Evolutionary conservation across 1,140 invertebrate species (phyloP), one percentile per base, ranked within the genome.

Genomic region (Drosophila seguyi): DNA sequence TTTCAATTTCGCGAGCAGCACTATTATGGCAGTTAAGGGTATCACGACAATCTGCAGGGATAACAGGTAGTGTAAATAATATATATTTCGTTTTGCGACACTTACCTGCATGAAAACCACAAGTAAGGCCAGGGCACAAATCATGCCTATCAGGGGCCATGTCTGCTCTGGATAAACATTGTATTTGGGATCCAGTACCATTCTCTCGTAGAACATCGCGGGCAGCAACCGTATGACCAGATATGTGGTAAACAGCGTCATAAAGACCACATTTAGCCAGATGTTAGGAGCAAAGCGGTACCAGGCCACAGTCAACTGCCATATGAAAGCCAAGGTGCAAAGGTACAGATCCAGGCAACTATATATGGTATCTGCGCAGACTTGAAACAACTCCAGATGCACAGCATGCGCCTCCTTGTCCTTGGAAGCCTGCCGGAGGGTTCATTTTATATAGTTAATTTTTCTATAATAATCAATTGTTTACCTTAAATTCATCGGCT

Each of bases 201-300:
- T 10, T 16, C 78, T 81, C 34, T 48, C 72, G 8, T 78, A 88
- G 6, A 88, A 72, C 0, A 81, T 10, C 18, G 47, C 25, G 0
- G 84, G 84, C 39, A 88, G 10, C 3, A 13, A 25, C 0, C 84
- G 73, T 0, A 90, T 0, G 0, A 75, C 41, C 55, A 88, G 34
- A 7, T 88, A 88, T 0, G 18, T 31, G 29, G 73, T 42, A 1
- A 88, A 58, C 0, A 90, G 1, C 0, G 29, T 8, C 48, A 72
- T 75, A 31, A 55, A 88, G 6, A 53, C 61, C 3, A 88, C 53
- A 39, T 72, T 88, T 4, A 81, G 60, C 84, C 84, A 88, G 0
- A 55, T 34, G 1, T 44, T 0, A 4, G 71, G 55, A 1, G 68
- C 42, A 6, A 55, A 63, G 16, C 41, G n/a, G 27, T 88, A 90